Percentiles rank a stretch among this genome's conserved stretches.
Conservation (phyloP, 2,888 invertebrate genomes). For the Chrysodeixis includens region DNA sequence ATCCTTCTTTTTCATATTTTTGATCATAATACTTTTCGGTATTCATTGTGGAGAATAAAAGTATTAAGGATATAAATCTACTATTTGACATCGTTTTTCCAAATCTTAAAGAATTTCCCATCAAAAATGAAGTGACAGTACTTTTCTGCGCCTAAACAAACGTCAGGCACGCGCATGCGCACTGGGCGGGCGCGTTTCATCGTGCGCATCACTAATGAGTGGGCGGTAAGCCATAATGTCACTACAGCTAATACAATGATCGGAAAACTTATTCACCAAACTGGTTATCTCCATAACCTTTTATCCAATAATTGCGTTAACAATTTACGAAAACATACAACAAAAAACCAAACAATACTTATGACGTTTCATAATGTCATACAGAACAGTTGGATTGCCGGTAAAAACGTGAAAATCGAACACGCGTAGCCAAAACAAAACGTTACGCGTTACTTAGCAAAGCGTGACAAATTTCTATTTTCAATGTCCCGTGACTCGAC, state of each 20-base stretch:
- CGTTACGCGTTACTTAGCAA: slow-evolving; percentile 53
- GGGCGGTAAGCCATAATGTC: slow-evolving; percentile 48
- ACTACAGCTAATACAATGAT: background rate
- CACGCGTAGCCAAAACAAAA: background rate
- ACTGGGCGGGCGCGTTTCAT: slow-evolving; percentile 67
- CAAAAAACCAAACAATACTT: slow-evolving; percentile 14
- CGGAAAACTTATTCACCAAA: background rate
- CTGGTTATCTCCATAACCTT: background rate
- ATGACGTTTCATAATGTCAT: slow-evolving; percentile 34
- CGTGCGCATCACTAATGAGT: slow-evolving; percentile 45
- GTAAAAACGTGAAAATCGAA: background rate
- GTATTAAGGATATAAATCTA: too few relatives aligned
- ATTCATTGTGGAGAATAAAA: too few relatives aligned
- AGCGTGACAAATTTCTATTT: slow-evolving; percentile 73
- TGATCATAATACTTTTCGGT: too few relatives aligned
- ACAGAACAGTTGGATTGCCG: slow-evolving; percentile 17
- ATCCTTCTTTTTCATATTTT: too few relatives aligned
- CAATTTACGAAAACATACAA: background rate
- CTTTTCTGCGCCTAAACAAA: slow-evolving; percentile 47
- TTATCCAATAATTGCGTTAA: slow-evolving; percentile 9
- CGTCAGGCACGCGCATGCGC: slow-evolving; percentile 44
- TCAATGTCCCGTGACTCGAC: slow-evolving; percentile 71
- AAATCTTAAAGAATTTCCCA: too few relatives aligned
- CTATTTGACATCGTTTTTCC: too few relatives aligned
- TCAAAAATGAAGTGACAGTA: too few relatives aligned